phyloP scores from a whole-genome alignment of 2,797 vertebrate genomes.

The Aeoliscus strigatus region DNA sequence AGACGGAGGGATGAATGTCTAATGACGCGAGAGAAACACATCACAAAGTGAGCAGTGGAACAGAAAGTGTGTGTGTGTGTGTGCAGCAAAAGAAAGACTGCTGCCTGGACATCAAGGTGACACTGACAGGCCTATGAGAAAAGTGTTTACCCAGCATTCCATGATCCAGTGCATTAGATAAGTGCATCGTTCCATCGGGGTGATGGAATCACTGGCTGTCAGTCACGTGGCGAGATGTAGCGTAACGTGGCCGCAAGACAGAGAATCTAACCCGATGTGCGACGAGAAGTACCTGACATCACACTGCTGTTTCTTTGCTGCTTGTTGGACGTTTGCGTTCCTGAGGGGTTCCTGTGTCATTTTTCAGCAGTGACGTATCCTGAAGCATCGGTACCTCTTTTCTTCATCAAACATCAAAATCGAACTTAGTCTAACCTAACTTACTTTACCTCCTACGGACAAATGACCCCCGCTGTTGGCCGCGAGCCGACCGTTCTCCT shows the following conservation, averaged over 20 bases:
- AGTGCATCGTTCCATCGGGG: slow-evolving; percentile 54
- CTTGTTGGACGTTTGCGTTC: no score
- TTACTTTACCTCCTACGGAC: no score
- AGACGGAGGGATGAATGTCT: slow-evolving; percentile 5
- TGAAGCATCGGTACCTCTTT: no score
- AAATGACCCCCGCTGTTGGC: no score
- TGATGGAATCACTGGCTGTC: slow-evolving; percentile 48
- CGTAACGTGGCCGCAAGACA: slow-evolving; percentile 2
- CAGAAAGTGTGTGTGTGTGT: slow-evolving; percentile 2
- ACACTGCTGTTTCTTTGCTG: no score
- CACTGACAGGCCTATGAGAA: slow-evolving; percentile 48
- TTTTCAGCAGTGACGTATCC: no score
- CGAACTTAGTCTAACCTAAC: no score
- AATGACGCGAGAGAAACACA: slow-evolving; percentile 27
- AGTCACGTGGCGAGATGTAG: slow-evolving; percentile 36
- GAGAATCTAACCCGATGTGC: no score
- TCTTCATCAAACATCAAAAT: no score
- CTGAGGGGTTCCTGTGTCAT: no score
- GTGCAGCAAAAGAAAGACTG: slow-evolving; percentile 22
- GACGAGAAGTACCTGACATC: no score
- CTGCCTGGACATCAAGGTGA: slow-evolving; percentile 60
- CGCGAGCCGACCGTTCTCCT: no score
- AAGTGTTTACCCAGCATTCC: slow-evolving; percentile 66
- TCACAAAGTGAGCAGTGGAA: slow-evolving; percentile 5
- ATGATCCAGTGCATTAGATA: slow-evolving; percentile 59